Evolutionary conservation across 2,797 vertebrate species (phyloP).

Genomic region (Petrocephalus schoutedeni): DNA sequence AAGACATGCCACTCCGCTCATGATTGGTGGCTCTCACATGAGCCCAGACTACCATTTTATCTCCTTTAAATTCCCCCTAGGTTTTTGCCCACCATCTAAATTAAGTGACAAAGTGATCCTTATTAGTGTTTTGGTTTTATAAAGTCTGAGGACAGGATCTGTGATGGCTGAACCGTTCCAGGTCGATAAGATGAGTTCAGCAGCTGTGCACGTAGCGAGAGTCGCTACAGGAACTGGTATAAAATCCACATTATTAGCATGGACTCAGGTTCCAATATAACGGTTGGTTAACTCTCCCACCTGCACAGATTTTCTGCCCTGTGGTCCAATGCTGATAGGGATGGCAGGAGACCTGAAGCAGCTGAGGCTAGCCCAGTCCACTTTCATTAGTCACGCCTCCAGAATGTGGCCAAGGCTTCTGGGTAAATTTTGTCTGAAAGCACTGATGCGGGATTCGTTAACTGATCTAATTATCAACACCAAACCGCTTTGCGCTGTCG

Average conservation of each 20-base stretch:
- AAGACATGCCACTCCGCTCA: neutral
- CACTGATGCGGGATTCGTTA: constrained; percentile 1
- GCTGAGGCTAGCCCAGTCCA: neutral
- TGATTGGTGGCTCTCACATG: neutral
- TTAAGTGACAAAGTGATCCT: neutral
- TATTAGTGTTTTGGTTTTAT: neutral
- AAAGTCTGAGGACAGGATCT: neutral
- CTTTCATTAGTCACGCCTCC: constrained; percentile 9
- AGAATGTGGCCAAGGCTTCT: neutral
- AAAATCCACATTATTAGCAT: constrained; percentile 34
- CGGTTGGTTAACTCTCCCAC: constrained; percentile 32
- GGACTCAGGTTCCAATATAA: constrained; percentile 34
- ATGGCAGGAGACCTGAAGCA: neutral
- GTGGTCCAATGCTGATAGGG: neutral
- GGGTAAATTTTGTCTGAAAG: constrained; percentile 1
- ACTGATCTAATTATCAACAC: neutral
- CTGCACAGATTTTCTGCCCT: neutral
- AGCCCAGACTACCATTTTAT: neutral
- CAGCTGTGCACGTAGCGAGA: neutral
- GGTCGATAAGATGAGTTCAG: neutral
- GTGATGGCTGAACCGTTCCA: neutral
- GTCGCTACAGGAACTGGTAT: neutral
- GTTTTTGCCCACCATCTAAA: neutral
- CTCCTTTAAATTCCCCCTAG: neutral
- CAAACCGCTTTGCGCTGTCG: neutral